Percentiles rank a stretch among this genome's conserved stretches.
Evolutionary conservation across 2,888 invertebrate species (phyloP).

Genomic region (Saturnia pavonia): DNA sequence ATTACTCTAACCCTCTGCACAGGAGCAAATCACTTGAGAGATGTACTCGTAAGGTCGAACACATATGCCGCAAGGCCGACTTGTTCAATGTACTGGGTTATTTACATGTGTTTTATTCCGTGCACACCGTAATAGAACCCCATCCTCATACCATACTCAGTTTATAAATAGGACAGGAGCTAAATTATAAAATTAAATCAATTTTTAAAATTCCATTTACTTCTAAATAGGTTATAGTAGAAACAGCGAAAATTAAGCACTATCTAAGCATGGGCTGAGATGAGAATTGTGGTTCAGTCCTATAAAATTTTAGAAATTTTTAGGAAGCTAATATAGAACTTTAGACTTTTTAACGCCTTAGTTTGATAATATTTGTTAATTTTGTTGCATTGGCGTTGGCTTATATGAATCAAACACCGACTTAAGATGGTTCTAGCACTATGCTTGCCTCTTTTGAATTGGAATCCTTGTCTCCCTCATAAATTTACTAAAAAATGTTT

Average conservation of each 20-base stretch:
- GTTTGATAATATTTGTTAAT: background rate
- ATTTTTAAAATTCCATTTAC: too few species aligned
- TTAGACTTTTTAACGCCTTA: too few species aligned
- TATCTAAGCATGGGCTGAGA: background rate
- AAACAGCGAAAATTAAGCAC: background rate
- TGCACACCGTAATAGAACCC: background rate
- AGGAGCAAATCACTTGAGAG: slow-evolving; percentile 8
- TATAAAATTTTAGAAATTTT: too few species aligned
- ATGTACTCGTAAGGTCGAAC: slow-evolving; percentile 35
- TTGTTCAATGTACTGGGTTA: slow-evolving; percentile 39
- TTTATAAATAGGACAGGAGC: background rate
- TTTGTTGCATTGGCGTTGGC: background rate
- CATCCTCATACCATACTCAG: background rate
- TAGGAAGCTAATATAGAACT: too few species aligned
- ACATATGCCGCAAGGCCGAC: slow-evolving; percentile 57
- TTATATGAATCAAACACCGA: background rate
- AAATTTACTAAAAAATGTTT: background rate
- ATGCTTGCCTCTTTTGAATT: background rate
- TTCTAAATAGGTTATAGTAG: background rate
- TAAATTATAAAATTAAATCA: too few species aligned
- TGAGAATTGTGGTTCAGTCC: background rate
- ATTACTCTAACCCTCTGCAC: background rate
- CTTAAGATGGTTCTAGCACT: background rate
- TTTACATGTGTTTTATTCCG: slow-evolving; percentile 23
- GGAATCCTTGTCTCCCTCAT: background rate